Evolutionary conservation across 2,797 vertebrate species (phyloP).

Genomic region (Agapornis canus): DNA sequence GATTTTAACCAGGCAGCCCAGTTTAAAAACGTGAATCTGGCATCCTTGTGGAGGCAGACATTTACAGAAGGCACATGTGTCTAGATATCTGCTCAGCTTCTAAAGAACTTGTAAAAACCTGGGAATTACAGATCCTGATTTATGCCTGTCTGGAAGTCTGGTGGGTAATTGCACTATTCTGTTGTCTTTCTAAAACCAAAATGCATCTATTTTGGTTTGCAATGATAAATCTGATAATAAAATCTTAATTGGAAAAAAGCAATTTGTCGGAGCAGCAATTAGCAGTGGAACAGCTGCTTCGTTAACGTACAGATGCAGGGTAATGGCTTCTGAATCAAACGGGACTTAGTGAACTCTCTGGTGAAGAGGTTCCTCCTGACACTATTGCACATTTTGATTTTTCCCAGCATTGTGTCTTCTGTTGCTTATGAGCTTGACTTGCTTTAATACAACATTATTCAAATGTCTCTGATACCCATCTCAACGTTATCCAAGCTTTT

Average conservation of each 20-base stretch:
- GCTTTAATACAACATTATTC: neutral
- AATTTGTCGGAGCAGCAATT: constrained; percentile 57
- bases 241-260: constrained; percentile 58
- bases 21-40: neutral
- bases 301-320: constrained; percentile 48
- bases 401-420: neutral
- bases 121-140: neutral
- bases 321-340: constrained; percentile 37
- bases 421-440: neutral
- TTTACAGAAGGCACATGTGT: accelerated
- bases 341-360: neutral
- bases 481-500: neutral
- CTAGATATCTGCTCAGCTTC: neutral
- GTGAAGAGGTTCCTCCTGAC: constrained; percentile 6
- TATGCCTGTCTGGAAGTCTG: neutral
- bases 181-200: constrained; percentile 48
- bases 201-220: constrained; percentile 43
- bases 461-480: neutral
- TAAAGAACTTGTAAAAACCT: neutral
- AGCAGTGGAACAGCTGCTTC: constrained; percentile 55
- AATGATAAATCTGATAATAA: constrained; percentile 59
- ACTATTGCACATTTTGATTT: neutral
- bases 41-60: neutral
- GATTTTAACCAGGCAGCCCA: neutral
- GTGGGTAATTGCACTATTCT: constrained; percentile 16